Evolutionary conservation across 2,888 invertebrate species (phyloP).

Genomic region (Pyrrhosoma nymphula): DNA sequence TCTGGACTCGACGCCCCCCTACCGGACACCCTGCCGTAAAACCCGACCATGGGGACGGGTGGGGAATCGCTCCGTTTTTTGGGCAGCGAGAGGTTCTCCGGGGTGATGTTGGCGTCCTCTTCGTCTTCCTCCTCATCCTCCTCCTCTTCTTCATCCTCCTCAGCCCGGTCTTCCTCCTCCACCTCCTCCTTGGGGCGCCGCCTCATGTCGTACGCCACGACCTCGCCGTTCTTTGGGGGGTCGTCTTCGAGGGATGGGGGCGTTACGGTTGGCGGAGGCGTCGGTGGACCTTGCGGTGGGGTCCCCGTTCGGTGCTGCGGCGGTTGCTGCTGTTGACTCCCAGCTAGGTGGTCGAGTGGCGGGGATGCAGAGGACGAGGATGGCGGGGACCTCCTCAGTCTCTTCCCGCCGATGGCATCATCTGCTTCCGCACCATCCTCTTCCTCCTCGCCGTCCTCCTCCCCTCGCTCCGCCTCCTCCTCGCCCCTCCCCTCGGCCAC

Average conservation of each 20-base stretch:
- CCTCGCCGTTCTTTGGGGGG: slow-evolving; percentile 49
- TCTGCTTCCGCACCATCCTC: slow-evolving; percentile 53
- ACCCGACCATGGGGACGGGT: slow-evolving; percentile 16
- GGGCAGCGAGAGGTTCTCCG: slow-evolving; percentile 91
- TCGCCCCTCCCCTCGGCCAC: slow-evolving; percentile 66
- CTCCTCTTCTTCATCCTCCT: slow-evolving; percentile 53
- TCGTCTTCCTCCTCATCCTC: slow-evolving; percentile 56
- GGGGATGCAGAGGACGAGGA: slow-evolving; percentile 74
- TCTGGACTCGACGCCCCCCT: slow-evolving; percentile 40
- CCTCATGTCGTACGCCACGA: slow-evolving; percentile 56
- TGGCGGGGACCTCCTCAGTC: slow-evolving; percentile 57
- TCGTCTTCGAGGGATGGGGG: slow-evolving; percentile 69
- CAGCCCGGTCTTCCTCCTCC: slow-evolving; percentile 33
- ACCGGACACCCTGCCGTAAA: not conserved
- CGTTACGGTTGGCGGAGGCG: slow-evolving; percentile 70
- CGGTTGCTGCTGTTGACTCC: slow-evolving; percentile 77
- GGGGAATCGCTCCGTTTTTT: slow-evolving; percentile 77
- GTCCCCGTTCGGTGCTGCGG: slow-evolving; percentile 72
- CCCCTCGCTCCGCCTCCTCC: slow-evolving; percentile 56
- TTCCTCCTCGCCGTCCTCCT: slow-evolving; percentile 69
- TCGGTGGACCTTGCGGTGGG: slow-evolving; percentile 61
- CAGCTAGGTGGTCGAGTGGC: slow-evolving; percentile 75
- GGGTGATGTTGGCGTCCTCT: slow-evolving; percentile 77
- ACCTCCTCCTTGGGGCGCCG: slow-evolving; percentile 49
- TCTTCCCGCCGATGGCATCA: slow-evolving; percentile 30